Base-by-base conservation (phyloP, 2,888 invertebrate species). In the Drosophila ochracea region DNA sequence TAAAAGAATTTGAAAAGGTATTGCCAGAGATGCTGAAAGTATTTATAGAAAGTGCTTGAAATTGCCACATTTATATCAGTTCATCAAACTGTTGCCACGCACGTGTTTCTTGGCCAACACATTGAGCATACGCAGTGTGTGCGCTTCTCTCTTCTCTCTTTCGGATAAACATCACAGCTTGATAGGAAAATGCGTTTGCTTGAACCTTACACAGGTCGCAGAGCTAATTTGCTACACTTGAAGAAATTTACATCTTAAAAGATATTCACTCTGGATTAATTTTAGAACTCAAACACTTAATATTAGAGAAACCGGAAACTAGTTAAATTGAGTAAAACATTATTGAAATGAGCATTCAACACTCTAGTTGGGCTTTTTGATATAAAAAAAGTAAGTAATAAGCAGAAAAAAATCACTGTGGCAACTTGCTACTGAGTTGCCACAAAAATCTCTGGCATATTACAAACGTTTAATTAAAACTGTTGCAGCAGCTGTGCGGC, bases 391-490 rank as follows among this genome's bases (percentile, higher is more conserved):
- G 11, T 43, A 5, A 43, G 11, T 21, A 16, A 35, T 19, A 25
- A 19, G 19, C 19, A 0, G 25, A 4, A 19, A 69, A 61, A 35
- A 68, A 58, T 63, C 73, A 21, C 76, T 72, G n/a, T 1, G 49
- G 2, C 37, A 63, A 68, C 63, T 62, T 62, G 25, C 37, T 37
- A 49, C 66, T 50, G 28, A 64, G 53, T 61, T 59, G 30, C 59
- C 28, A 30, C 50, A 53, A 28, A 49, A 33, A 61, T 58, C 50
- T 35, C 37, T 61, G 52, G 43, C 52, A 35, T 35, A 25, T 16
- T 41, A 33, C 25, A 69, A 67, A 61, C 60, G 72, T 79, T 85
- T 83, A 85, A 90, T 85, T 88, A 90, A 85, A 88, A 73, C 39
- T 61, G 72, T 70, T 73, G 80, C 85, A 73, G 78, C 90, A 73